Base-by-base conservation (phyloP, 2,888 invertebrate species). In the Oligia fasciuncula region DNA sequence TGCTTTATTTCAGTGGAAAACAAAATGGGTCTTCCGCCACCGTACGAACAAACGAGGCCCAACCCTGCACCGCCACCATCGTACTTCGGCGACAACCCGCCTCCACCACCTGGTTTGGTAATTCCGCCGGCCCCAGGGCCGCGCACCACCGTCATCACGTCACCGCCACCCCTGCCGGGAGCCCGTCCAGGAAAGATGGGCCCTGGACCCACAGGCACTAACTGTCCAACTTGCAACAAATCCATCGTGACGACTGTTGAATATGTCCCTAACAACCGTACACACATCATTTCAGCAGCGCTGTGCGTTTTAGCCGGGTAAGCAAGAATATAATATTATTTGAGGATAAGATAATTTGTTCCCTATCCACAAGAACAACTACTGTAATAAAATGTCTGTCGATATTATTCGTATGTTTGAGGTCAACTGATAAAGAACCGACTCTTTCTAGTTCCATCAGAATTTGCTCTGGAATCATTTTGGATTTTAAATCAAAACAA, bases 11-110 rank as follows among this genome's bases (percentile, higher is more conserved):
- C 94, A 97, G 96, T 97, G 96, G 96, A 97, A 91, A 96, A 96
- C 81, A 97, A 97, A 91, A 96, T 96, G 95, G 96, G 96, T 23
- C 89, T 96, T 4, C 96, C 96, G 0, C 96, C 96, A 6, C 96
- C 96, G 2, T 96, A 97, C 86, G 95, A 96, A 82, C 94, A 94
- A 75, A 88, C 92, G n/a, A 90, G 93, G 17, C 92, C 95, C 0
- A 95, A 94, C 81, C 95, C 95, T 9, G 94, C 93, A 4, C 96
- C 96, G 4, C 96, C 96, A 2, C 96, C 96, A 0, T 95, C 96
- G 1, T 96, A 97, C 90, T 96, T 96, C 83, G 96, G 96, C 0
- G 93, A 94, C 84, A 93, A 94, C 79, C 95, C 96, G 4, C 95
- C 95, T 0, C 95, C 95, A 5, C 94, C 94, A 3, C 91, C 94